phyloP scores from a whole-genome alignment of 1,140 invertebrate genomes.

The Sycophila sp. region DNA sequence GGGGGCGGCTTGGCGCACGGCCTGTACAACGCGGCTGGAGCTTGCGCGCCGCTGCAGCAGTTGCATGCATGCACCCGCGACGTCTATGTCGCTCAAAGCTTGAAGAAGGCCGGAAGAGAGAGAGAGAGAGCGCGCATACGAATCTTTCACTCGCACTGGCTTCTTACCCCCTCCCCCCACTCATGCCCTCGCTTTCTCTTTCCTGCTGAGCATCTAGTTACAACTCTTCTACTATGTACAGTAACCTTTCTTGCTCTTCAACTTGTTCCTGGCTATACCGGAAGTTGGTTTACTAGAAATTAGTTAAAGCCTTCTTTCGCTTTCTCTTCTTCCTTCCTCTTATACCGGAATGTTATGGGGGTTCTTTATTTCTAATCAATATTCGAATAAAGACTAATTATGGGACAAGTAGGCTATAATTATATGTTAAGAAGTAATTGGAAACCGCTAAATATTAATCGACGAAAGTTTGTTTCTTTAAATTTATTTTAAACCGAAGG shows the following conservation, averaged over 20 bases:
- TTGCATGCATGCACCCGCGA: constrained; percentile 6
- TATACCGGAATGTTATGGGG: too few relatives aligned
- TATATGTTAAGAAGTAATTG: too few relatives aligned
- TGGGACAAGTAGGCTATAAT: too few relatives aligned
- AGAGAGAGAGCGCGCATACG: neutral
- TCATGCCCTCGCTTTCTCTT: neutral
- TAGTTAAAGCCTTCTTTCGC: too few relatives aligned
- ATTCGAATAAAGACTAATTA: too few relatives aligned
- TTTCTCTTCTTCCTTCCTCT: too few relatives aligned
- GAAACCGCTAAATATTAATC: too few relatives aligned
- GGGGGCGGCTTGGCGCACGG: constrained; percentile 45
- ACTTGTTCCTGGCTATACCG: neutral
- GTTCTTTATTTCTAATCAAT: too few relatives aligned
- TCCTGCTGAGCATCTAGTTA: neutral
- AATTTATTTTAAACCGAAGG: too few relatives aligned
- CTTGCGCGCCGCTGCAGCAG: neutral
- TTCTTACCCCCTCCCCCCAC: neutral
- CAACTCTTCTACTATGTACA: too few relatives aligned
- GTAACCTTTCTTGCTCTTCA: neutral
- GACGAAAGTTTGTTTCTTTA: too few relatives aligned
- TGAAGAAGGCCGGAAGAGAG: neutral
- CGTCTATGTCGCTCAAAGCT: neutral
- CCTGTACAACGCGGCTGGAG: constrained; percentile 32
- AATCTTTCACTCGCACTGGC: too few relatives aligned
- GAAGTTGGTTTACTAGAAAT: neutral